These are phyloP conservation scores for Glaucomys volans DNA, from an alignment of 2,113 vertebrate species.

Conservation along the genomic window DNA sequence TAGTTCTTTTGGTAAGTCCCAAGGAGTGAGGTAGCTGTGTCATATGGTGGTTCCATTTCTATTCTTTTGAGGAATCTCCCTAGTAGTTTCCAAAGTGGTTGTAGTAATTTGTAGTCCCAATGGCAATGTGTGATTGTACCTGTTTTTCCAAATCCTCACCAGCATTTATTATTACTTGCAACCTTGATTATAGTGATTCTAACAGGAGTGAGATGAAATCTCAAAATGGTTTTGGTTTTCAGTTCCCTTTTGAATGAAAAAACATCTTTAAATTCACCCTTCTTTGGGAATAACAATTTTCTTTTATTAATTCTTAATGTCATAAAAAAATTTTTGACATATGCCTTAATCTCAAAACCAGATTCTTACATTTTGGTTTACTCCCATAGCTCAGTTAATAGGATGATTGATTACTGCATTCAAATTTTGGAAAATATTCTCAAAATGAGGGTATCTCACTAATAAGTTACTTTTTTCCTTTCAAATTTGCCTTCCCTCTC, in stretches of 20 bases:
- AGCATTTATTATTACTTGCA: too few relatives aligned
- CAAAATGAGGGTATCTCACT: neutral
- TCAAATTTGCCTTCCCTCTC: neutral
- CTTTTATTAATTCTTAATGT: neutral
- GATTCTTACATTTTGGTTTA: neutral
- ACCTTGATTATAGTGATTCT: too few relatives aligned
- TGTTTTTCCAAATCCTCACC: too few relatives aligned
- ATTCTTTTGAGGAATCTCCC: too few relatives aligned
- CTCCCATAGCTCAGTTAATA: neutral
- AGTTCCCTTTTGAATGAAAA: neutral
- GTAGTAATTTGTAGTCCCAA: too few relatives aligned
- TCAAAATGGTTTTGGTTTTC: too few relatives aligned
- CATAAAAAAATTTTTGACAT: neutral
- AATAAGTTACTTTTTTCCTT: neutral
- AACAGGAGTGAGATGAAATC: too few relatives aligned
- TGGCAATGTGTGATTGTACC: too few relatives aligned
- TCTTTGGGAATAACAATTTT: neutral
- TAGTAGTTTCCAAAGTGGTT: too few relatives aligned
- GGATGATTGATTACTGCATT: neutral
- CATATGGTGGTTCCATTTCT: too few relatives aligned
- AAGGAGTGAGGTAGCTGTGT: too few relatives aligned
- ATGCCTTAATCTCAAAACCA: neutral
- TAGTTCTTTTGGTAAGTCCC: too few relatives aligned
- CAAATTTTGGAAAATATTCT: neutral
- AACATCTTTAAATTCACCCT: neutral